Conservation (phyloP, 2,797 vertebrate species). For the Austrolebias charrua region DNA sequence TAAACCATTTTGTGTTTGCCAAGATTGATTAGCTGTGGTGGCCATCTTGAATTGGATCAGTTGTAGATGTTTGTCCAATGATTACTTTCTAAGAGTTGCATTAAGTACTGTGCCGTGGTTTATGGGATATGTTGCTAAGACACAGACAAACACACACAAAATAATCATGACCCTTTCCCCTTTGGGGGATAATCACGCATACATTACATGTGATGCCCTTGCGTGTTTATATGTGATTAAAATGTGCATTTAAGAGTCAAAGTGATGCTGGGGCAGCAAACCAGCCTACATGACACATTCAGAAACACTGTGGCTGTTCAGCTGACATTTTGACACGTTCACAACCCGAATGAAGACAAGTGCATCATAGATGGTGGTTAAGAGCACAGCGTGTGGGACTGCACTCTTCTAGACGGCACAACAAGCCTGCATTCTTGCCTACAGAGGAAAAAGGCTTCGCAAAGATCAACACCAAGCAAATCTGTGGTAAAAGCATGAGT, state of each 20-base stretch:
- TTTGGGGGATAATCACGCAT: too few species aligned
- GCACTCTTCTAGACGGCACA: conserved; percentile 9
- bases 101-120: too few species aligned
- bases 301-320: conserved; percentile 24
- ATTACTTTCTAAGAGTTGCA: too few species aligned
- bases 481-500: conserved; percentile 33
- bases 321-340: conserved; percentile 30
- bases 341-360: conserved; percentile 35
- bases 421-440: conserved; percentile 27
- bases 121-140: too few species aligned
- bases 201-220: background rate
- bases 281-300: conserved; percentile 32
- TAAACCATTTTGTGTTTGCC: too few species aligned
- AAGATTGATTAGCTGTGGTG: too few species aligned
- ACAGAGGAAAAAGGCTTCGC: conserved; percentile 17
- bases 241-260: background rate
- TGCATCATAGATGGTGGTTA: conserved; percentile 44
- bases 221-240: background rate
- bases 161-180: too few species aligned
- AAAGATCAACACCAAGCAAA: conserved; percentile 25
- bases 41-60: too few species aligned
- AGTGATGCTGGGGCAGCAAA: too few species aligned
- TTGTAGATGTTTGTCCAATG: too few species aligned
- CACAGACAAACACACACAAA: too few species aligned
- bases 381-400: conserved; percentile 52